Conservation (phyloP, 2,797 vertebrate species). For the Heteromormyrus szaboi region DNA sequence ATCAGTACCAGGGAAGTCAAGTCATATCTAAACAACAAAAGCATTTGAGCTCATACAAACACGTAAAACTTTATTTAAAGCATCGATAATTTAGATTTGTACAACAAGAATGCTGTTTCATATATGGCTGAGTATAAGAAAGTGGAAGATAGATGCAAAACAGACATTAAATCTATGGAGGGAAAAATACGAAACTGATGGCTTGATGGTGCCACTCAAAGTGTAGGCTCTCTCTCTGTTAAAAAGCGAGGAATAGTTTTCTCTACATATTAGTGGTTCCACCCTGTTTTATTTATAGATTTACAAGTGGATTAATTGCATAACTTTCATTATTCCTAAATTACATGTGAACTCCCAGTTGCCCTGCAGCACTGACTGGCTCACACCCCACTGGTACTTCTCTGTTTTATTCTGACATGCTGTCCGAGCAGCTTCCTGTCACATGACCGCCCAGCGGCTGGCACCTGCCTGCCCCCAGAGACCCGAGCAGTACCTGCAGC, state of each 20-base stretch:
- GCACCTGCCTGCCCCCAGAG: not conserved
- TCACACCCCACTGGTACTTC: not conserved
- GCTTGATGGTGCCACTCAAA: not conserved
- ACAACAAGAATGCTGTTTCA: not conserved
- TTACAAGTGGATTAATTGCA: not conserved
- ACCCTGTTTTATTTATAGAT: not conserved
- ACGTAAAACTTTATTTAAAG: not conserved
- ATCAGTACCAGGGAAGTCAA: not conserved
- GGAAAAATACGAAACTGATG: not conserved
- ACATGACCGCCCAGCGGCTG: not conserved
- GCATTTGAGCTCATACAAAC: not conserved
- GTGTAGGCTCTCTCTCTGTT: not conserved
- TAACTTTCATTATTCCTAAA: not conserved
- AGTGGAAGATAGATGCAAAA: not conserved
- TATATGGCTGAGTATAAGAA: not conserved
- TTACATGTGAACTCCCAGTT: not conserved
- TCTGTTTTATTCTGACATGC: not conserved
- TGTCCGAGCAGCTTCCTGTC: not conserved
- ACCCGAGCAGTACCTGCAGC: constrained; percentile 65
- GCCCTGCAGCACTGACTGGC: not conserved
- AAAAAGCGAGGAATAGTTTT: not conserved
- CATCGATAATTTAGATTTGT: not conserved
- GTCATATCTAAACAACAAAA: not conserved
- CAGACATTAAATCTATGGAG: not conserved
- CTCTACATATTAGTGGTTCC: not conserved